Evolutionary conservation across 2,888 invertebrate genomes (phyloP), one percentile per base, ranked within the genome.

Genomic region (Ganaspis brasiliensis): DNA sequence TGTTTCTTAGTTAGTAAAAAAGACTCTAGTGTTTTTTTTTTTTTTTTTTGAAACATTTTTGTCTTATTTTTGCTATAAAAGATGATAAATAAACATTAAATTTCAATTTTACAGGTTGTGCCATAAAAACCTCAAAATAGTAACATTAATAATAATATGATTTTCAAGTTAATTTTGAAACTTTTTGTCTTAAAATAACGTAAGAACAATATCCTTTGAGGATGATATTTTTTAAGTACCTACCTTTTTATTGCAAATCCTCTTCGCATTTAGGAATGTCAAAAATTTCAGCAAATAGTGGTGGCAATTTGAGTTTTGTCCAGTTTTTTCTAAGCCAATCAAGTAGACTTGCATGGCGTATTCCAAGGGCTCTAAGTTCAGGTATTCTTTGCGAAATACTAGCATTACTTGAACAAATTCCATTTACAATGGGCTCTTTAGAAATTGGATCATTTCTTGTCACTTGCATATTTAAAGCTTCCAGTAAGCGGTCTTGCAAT

Each of bases 271-370:
- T 97, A 84, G 98, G 97, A 92, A 99, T 98, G 94, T 99, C 98
- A 92, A 98, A 99, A 87, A 98, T 98, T 92, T 99, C 99, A 45
- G 98, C 96, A 92, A 98, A 99, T 74, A 99, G 94, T 2, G 98
- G 98, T 63, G 98, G 98, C 86, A 98, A 94, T 80, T 96, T 94
- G 77, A 97, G 93, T 87, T 95, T 95, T 77, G 94, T 94, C 98
- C 98, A 98, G 92, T 96, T 95, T 87, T 95, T 94, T 84, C 98
- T 95, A 92, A 97, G 98, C 98, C 98, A 99, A 90, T 95, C 95
- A 87, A 98, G 93, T 87, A 97, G 95, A 83, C 96, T 95, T 84
- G 95, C 94, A 92, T 98, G 98, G 83, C 96, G 95, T 59, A 93
- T 93, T 40, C 98, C 97, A 73, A 99, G 93, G 40, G 95, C 94